A percentile compares a stretch with the other conserved stretches of the same genome.
These are phyloP conservation scores for Sphecodes monilicornis DNA, from an alignment of 2,888 invertebrate species.

Conservation along the genomic window DNA sequence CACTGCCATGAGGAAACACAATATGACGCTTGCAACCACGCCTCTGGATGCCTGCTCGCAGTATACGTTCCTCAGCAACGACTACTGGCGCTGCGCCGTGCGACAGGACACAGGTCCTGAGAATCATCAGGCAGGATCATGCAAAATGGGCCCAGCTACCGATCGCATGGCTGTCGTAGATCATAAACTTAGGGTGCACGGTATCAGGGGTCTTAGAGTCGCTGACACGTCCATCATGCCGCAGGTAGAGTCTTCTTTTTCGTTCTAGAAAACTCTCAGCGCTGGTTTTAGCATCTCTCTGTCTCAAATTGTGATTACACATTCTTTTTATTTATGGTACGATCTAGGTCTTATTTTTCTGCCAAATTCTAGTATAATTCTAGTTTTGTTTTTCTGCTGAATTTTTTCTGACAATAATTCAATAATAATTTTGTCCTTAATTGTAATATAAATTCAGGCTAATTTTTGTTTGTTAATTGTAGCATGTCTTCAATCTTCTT, in stretches of 20 bases:
- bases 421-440: too few relatives aligned
- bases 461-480: too few relatives aligned
- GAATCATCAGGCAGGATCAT: slow-evolving; percentile 93
- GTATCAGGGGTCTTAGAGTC: slow-evolving; percentile 87
- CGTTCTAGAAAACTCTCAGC: not conserved
- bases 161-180: slow-evolving; percentile 92
- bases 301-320: not conserved
- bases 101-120: slow-evolving; percentile 90
- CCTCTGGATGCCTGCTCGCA: slow-evolving; percentile 75
- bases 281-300: not conserved
- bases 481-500: too few relatives aligned
- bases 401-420: too few relatives aligned
- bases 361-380: too few relatives aligned
- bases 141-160: slow-evolving; percentile 91
- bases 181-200: slow-evolving; percentile 88
- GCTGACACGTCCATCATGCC: slow-evolving; percentile 88
- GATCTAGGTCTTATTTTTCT: not conserved
- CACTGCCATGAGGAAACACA: slow-evolving; percentile 83
- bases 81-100: slow-evolving; percentile 92
- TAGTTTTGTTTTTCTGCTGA: too few relatives aligned
- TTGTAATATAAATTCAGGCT: too few relatives aligned
- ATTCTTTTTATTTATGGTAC: not conserved
- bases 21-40: slow-evolving; percentile 74
- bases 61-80: slow-evolving; percentile 86
- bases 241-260: slow-evolving; percentile 75